Conservation (phyloP, 2,888 invertebrate species). For the Camponotus fellah region DNA sequence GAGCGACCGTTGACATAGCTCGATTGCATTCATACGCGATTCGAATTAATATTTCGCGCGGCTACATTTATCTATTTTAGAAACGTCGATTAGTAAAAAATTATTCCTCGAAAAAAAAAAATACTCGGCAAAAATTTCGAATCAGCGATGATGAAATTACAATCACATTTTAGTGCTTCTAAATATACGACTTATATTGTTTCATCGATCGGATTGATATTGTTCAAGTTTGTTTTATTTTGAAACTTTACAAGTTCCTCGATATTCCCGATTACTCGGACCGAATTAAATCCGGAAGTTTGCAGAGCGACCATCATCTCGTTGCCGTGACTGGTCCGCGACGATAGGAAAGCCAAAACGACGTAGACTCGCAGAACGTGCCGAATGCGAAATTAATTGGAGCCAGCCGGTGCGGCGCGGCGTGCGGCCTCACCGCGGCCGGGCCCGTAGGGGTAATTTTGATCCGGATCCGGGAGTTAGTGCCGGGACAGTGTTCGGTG, state of each 20-base stretch:
- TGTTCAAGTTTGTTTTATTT: neutral
- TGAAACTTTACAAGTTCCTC: neutral
- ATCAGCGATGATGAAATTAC: neutral
- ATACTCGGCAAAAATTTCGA: neutral
- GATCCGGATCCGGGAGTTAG: conserved; percentile 81
- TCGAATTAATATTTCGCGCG: conserved; percentile 28
- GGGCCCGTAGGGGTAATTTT: conserved; percentile 82
- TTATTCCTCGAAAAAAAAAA: neutral
- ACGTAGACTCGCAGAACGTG: conserved; percentile 61
- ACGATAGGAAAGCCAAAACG: conserved; percentile 29
- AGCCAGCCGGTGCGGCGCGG: conserved; percentile 78
- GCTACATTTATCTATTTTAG: neutral
- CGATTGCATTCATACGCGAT: conserved; percentile 1
- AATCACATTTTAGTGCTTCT: neutral
- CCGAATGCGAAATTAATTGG: conserved; percentile 82
- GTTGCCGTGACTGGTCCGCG: conserved; percentile 24
- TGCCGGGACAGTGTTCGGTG: conserved; percentile 75
- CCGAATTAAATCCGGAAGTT: neutral
- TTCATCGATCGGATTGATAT: neutral
- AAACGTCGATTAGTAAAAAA: neutral
- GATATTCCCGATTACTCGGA: neutral
- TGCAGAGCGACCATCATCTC: neutral
- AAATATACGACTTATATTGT: neutral
- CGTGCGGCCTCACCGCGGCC: conserved; percentile 69
- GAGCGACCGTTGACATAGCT: conserved; percentile 47